Evolutionary conservation across 2,113 vertebrate genomes (phyloP).

Genomic region (Zingel zingel): DNA sequence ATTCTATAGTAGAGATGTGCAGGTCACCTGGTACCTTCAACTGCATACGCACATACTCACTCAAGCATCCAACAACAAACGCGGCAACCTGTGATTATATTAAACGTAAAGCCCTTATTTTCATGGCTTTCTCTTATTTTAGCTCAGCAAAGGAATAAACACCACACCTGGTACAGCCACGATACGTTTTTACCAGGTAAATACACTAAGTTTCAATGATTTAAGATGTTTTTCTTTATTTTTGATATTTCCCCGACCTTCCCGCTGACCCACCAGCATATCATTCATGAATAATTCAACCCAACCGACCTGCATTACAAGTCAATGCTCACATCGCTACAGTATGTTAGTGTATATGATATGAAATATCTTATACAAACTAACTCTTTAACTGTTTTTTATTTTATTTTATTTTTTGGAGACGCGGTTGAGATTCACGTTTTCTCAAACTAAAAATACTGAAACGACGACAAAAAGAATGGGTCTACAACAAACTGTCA

Average conservation of each 20-base stretch:
- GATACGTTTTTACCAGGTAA: background rate
- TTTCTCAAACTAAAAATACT: no score
- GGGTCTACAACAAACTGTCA: no score
- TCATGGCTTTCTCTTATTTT: no score
- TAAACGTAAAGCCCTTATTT: background rate
- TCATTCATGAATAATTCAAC: background rate
- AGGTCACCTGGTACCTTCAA: background rate
- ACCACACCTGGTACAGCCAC: background rate
- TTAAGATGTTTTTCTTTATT: background rate
- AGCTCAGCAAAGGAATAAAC: background rate
- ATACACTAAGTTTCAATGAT: accelerated
- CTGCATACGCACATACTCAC: background rate
- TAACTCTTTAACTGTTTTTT: background rate
- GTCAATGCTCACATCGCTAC: background rate
- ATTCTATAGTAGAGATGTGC: background rate
- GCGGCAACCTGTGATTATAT: background rate
- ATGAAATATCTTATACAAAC: background rate
- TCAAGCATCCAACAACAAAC: background rate
- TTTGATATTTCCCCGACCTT: background rate
- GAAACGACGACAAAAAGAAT: no score
- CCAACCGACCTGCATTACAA: background rate
- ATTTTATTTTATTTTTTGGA: no score
- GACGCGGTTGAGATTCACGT: no score
- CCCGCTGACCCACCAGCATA: background rate
- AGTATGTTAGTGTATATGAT: background rate